Evolutionary conservation across 2,797 vertebrate species (phyloP).

Genomic region (Hydrocynus forskahlii): DNA sequence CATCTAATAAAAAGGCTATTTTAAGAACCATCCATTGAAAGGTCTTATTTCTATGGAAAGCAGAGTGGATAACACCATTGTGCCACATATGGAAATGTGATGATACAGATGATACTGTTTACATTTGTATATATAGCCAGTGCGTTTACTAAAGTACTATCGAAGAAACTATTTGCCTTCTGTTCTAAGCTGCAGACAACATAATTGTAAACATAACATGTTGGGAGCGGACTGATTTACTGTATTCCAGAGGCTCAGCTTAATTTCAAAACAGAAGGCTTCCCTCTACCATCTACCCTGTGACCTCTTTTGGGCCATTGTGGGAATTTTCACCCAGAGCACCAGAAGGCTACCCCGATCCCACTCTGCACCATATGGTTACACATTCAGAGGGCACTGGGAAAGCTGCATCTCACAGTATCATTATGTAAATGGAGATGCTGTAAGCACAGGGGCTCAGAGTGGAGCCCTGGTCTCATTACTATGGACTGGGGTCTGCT

Average conservation of each 20-base stretch:
- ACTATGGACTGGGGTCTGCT: conserved; percentile 52
- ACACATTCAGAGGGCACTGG: conserved; percentile 59
- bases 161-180: not conserved
- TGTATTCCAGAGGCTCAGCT: conserved; percentile 25
- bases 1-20: no score
- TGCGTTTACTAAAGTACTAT: no score
- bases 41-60: no score
- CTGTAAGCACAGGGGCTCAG: conserved; percentile 44
- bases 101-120: no score
- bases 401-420: conserved; percentile 54
- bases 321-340: conserved; percentile 38
- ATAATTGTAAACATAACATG: not conserved
- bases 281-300: conserved; percentile 10
- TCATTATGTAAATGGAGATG: conserved; percentile 72
- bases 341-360: conserved; percentile 48
- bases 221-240: not conserved
- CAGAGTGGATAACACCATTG: no score
- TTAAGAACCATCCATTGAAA: no score
- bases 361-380: conserved; percentile 69
- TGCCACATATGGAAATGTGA: no score
- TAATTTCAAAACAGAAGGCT: conserved; percentile 31
- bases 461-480: conserved; percentile 61
- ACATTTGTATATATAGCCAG: no score
- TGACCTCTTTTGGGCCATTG: conserved; percentile 31
- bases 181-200: not conserved